Evolutionary conservation across 64 coral and sea anemone species (phyloP).

Genomic region (Actinia equina): DNA sequence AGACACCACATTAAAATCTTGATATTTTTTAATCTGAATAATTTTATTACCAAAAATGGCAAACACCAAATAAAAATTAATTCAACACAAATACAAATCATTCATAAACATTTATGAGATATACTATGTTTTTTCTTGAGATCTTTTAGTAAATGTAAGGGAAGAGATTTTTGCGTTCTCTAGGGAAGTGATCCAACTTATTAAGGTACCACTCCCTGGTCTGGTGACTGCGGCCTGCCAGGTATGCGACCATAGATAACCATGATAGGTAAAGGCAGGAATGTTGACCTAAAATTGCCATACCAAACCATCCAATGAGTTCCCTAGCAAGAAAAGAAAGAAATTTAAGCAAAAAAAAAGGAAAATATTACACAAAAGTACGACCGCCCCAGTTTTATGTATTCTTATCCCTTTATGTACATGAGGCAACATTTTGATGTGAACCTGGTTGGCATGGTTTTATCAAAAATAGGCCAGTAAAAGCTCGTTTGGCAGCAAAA

Average conservation of each 20-base stretch:
- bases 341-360: no score
- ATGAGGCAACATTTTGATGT: no score
- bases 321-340: constrained; percentile 58
- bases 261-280: constrained; percentile 57
- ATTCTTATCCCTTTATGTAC: no score
- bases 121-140: background rate
- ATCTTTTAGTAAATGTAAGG: constrained; percentile 56
- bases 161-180: constrained; percentile 67
- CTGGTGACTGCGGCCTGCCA: constrained; percentile 75
- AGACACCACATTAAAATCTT: no score
- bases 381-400: no score
- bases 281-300: constrained; percentile 62
- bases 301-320: constrained; percentile 85
- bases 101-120: background rate
- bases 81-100: background rate
- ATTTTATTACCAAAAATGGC: background rate
- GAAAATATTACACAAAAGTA: no score
- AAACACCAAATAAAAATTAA: background rate
- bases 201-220: constrained; percentile 76
- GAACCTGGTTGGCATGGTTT: no score
- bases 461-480: no score
- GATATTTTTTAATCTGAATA: no score
- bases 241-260: constrained; percentile 68
- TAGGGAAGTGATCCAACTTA: constrained; percentile 83
- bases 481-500: no score